Conservation (phyloP, 2,888 invertebrate genomes). For the Lepidochrysops patricia region DNA sequence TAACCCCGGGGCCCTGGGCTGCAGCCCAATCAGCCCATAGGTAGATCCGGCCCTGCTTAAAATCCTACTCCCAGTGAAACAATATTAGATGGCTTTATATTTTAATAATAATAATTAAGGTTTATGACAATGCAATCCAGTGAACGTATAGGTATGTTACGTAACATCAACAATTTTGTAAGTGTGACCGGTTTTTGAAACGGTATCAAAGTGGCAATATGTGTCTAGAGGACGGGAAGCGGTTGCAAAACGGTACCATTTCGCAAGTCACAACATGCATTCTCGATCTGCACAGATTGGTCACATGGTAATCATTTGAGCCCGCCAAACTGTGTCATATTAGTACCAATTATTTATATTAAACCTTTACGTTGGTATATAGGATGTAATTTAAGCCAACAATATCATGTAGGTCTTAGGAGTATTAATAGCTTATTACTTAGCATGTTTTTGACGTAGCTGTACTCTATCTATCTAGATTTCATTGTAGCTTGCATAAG, state of each 20-base stretch:
- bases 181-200: slow-evolving; percentile 7
- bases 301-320: slow-evolving; percentile 1
- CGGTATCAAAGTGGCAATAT: slow-evolving; percentile 2
- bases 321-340: background rate
- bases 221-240: slow-evolving; percentile 4
- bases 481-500: too few species aligned
- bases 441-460: too few species aligned
- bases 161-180: slow-evolving; percentile 5
- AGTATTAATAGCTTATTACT: too few species aligned
- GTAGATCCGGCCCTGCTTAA: too few species aligned
- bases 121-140: background rate
- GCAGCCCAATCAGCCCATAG: too few species aligned
- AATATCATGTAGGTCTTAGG: too few species aligned
- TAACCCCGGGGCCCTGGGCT: too few species aligned
- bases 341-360: background rate
- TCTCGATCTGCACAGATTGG: background rate
- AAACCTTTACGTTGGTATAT: background rate
- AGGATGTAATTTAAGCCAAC: too few species aligned
- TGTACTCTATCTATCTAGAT: too few species aligned
- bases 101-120: too few species aligned
- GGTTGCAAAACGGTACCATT: background rate
- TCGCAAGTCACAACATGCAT: slow-evolving; percentile 1
- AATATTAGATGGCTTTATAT: too few species aligned
- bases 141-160: background rate
- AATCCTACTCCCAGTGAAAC: too few species aligned